Conservation (phyloP, 2,888 invertebrate genomes). For the Globia sparganii region DNA sequence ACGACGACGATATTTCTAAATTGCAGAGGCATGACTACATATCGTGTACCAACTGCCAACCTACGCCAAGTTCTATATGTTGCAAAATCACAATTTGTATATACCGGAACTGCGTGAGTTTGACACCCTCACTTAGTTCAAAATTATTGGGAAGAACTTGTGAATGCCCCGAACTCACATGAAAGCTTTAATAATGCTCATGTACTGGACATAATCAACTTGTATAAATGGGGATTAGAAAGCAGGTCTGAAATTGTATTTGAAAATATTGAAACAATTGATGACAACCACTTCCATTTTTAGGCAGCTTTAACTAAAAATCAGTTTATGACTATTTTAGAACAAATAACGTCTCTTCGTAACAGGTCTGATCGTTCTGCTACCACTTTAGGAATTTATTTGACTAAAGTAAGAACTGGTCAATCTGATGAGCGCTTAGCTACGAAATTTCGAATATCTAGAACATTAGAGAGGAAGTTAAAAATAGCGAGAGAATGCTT, state of each 20-base stretch:
- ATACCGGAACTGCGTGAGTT: too few relatives aligned
- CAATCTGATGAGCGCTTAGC: constrained; percentile 33
- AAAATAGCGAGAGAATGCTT: background rate
- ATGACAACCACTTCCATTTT: constrained; percentile 12
- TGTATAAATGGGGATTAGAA: constrained; percentile 43
- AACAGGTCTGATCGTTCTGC: constrained; percentile 31
- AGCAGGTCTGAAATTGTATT: constrained; percentile 26
- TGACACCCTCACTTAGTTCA: background rate
- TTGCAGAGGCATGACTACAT: too few relatives aligned
- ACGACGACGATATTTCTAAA: too few relatives aligned
- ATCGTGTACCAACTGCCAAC: too few relatives aligned
- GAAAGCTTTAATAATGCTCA: constrained; percentile 34
- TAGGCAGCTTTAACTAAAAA: constrained; percentile 23
- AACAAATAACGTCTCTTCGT: constrained; percentile 37
- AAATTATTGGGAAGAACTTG: constrained; percentile 23
- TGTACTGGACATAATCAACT: constrained; percentile 42
- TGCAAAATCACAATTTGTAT: too few relatives aligned
- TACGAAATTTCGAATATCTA: constrained; percentile 22
- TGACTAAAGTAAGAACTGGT: constrained; percentile 43
- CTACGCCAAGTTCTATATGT: too few relatives aligned
- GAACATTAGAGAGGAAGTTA: constrained; percentile 19
- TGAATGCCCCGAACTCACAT: constrained; percentile 15
- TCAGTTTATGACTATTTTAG: constrained; percentile 41
- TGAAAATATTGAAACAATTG: constrained; percentile 40
- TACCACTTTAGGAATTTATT: constrained; percentile 35